These are phyloP conservation scores for Phalacrocorax carbo DNA, from an alignment of 2,113 vertebrate species.

Conservation along the genomic window DNA sequence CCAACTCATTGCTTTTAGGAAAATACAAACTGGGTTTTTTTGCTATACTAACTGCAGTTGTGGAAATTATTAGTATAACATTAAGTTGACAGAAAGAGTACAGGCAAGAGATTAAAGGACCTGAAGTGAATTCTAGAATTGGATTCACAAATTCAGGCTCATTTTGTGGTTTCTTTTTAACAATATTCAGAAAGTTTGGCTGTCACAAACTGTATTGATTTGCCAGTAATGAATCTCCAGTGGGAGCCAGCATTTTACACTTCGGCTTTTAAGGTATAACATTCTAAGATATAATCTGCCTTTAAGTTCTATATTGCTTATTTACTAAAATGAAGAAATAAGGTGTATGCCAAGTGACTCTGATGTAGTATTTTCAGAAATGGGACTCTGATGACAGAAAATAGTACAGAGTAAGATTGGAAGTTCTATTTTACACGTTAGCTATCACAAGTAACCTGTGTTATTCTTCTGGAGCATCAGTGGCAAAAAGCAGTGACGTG, in stretches of 20 bases:
- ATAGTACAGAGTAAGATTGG: background rate
- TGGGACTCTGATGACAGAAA: background rate
- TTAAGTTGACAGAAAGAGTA: background rate
- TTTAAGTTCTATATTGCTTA: background rate
- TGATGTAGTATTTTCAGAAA: background rate
- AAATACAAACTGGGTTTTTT: background rate
- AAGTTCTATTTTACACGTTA: background rate
- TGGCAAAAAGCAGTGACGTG: background rate
- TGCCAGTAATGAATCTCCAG: background rate
- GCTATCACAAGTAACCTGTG: rapidly evolving
- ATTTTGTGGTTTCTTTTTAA: background rate
- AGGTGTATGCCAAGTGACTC: slow-evolving; percentile 41
- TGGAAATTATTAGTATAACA: background rate
- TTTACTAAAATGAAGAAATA: slow-evolving; percentile 13
- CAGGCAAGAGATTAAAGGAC: background rate
- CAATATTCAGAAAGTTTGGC: background rate
- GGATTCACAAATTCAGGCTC: background rate
- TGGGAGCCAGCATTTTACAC: background rate
- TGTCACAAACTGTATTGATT: background rate
- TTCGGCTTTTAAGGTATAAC: background rate
- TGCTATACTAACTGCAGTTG: background rate
- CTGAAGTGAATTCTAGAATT: background rate
- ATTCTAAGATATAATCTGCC: background rate
- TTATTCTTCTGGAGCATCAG: background rate
- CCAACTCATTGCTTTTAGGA: background rate